phyloP scores from a whole-genome alignment of 1,140 invertebrate genomes.

The Glossosoma conforme region DNA sequence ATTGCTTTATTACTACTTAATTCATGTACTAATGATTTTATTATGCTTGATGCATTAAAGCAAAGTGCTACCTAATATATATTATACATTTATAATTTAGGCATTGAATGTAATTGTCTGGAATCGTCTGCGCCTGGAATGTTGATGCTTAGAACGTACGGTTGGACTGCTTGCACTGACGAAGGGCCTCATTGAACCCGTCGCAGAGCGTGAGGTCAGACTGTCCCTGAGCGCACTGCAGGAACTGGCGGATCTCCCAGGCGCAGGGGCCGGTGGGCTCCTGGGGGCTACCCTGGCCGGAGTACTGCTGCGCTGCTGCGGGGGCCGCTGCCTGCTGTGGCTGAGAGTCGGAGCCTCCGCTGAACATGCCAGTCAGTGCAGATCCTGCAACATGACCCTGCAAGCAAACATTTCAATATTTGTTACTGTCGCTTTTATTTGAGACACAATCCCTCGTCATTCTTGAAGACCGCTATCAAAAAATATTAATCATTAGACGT shows the following conservation, averaged over 20 bases:
- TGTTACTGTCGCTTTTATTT: not conserved
- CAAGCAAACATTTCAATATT: slow-evolving; percentile 12
- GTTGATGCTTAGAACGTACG: slow-evolving; percentile 41
- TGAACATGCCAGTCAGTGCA: slow-evolving; percentile 78
- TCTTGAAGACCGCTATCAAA: too few species aligned
- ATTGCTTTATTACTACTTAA: too few species aligned
- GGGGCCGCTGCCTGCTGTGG: slow-evolving; percentile 41
- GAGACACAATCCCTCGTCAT: too few species aligned
- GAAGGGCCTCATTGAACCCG: slow-evolving; percentile 89
- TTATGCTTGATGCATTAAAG: too few species aligned
- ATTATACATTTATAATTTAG: too few species aligned
- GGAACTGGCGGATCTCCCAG: slow-evolving; percentile 87
- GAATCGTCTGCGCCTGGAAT: too few species aligned
- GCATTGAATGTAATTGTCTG: too few species aligned
- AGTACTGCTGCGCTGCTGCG: slow-evolving; percentile 40
- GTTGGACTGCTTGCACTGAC: slow-evolving; percentile 74
- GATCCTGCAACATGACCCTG: slow-evolving; percentile 80
- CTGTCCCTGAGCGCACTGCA: slow-evolving; percentile 82
- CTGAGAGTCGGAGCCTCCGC: slow-evolving; percentile 60
- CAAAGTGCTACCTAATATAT: too few species aligned
- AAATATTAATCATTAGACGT: too few species aligned
- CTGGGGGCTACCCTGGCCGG: slow-evolving; percentile 40
- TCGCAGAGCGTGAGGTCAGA: slow-evolving; percentile 80
- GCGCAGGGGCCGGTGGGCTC: slow-evolving; percentile 67
- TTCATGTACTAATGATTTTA: too few species aligned